Conservation (phyloP, 2,113 vertebrate species). For the Elgaria multicarinata region DNA sequence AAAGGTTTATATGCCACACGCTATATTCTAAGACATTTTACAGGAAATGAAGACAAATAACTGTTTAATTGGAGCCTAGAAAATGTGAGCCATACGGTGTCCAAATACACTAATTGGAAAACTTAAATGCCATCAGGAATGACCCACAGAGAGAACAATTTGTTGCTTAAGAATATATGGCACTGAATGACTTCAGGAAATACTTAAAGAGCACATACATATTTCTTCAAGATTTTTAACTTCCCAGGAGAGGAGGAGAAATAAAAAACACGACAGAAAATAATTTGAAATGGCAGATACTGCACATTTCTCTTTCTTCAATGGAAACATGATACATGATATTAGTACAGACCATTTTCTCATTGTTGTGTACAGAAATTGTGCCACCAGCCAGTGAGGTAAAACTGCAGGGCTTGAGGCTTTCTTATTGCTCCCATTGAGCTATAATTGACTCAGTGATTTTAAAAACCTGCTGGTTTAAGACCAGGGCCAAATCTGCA, state of each 20-base stretch:
- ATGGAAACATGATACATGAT: conserved; percentile 75
- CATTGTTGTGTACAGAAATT: conserved; percentile 66
- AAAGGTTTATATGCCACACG: not conserved
- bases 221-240: conserved; percentile 80
- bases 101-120: conserved; percentile 69
- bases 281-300: conserved; percentile 81
- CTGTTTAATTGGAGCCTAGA: not conserved
- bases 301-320: conserved; percentile 67
- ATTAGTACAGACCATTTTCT: conserved; percentile 72
- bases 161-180: conserved; percentile 78
- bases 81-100: conserved; percentile 51
- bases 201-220: conserved; percentile 78
- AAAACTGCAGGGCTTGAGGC: not conserved
- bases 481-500: no score
- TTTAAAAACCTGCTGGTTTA: not conserved
- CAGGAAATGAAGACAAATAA: not conserved
- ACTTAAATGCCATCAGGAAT: conserved; percentile 70
- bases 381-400: conserved; percentile 51
- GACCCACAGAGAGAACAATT: conserved; percentile 72
- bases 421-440: not conserved
- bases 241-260: conserved; percentile 71
- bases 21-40: not conserved
- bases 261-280: conserved; percentile 77
- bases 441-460: not conserved
- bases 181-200: conserved; percentile 83